Conservation (phyloP, 2,888 invertebrate genomes). For the Sepiola atlantica region DNA sequence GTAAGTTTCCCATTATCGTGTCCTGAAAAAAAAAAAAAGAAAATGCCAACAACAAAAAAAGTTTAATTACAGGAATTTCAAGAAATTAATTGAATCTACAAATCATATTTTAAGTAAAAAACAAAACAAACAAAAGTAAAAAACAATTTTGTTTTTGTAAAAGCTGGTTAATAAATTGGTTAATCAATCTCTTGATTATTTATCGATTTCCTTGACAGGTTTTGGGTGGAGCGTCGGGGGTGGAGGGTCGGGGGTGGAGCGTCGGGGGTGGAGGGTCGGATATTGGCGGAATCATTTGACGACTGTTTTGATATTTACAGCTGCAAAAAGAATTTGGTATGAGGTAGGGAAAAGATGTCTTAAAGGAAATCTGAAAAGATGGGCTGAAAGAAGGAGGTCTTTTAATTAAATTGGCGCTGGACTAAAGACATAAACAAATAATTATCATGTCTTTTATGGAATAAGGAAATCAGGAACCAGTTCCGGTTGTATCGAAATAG, state of each 20-base stretch:
- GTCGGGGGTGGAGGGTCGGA: not conserved
- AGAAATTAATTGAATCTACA: conserved; percentile 16
- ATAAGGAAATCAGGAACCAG: not conserved
- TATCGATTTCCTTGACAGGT: no score
- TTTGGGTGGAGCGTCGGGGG: no score
- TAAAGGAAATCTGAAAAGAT: not conserved
- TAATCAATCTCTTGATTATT: no score
- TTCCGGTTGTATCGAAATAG: not conserved
- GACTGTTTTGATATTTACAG: not conserved
- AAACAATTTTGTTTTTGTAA: no score
- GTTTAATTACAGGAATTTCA: not conserved
- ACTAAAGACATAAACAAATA: not conserved
- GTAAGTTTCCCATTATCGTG: no score
- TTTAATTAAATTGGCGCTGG: not conserved
- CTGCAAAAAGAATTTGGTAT: not conserved
- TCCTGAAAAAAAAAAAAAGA: no score
- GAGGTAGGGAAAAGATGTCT: not conserved
- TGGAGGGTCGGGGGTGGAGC: not conserved
- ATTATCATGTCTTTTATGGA: not conserved
- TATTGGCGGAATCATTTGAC: not conserved
- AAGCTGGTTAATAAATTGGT: no score
- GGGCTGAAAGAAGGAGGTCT: not conserved
- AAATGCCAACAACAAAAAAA: no score
- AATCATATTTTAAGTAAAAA: not conserved
- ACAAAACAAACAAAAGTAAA: not conserved